phyloP scores from a whole-genome alignment of 1,140 invertebrate species.

The Eriosoma lanigerum region DNA sequence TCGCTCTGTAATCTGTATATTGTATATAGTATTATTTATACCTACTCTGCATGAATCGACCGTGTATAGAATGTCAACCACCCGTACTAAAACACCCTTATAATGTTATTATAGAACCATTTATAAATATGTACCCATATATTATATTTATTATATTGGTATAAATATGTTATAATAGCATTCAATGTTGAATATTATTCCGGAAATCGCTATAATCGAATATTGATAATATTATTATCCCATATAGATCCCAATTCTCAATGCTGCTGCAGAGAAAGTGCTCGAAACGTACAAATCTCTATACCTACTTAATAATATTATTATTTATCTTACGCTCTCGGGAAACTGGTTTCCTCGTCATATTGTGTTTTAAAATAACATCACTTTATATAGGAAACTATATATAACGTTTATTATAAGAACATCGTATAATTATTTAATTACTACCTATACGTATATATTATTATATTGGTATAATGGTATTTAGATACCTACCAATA shows the following conservation, averaged over 20 bases:
- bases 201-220: neutral
- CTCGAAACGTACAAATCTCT: slow-evolving; percentile 15
- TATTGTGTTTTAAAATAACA: no score
- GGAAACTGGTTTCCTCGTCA: slow-evolving; percentile 25
- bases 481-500: no score
- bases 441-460: no score
- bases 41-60: neutral
- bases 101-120: slow-evolving; percentile 2
- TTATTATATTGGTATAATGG: neutral
- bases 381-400: neutral
- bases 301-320: no score
- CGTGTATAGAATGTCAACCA: neutral
- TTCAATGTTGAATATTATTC: neutral
- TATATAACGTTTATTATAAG: no score
- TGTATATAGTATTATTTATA: neutral
- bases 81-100: neutral
- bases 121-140: no score
- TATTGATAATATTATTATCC: neutral
- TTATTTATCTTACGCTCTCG: neutral
- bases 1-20: no score
- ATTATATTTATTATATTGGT: neutral
- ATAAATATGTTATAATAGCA: no score
- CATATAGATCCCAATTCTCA: slow-evolving; percentile 7
- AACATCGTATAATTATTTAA: slow-evolving; percentile 3
- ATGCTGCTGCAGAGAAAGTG: slow-evolving; percentile 9